These are phyloP conservation scores for Ranitomeya variabilis DNA, from an alignment of 2,113 vertebrate species.

Conservation along the genomic window DNA sequence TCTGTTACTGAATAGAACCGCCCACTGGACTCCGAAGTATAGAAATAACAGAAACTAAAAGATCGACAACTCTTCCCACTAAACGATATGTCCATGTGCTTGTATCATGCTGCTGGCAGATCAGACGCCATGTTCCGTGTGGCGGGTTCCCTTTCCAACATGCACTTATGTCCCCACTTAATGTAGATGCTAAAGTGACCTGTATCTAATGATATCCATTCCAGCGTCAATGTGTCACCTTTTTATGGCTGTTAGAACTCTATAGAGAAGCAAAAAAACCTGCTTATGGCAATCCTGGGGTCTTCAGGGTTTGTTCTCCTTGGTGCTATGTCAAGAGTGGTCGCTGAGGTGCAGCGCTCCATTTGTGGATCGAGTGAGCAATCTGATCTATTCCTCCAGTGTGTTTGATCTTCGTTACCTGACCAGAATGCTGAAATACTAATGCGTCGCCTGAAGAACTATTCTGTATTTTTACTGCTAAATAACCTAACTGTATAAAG, in stretches of 20 bases:
- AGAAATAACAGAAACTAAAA: no score
- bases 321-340: conserved; percentile 26
- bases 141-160: not conserved
- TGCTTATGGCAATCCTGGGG: not conserved
- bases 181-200: not conserved
- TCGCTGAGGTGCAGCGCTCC: not conserved
- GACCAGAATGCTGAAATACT: not conserved
- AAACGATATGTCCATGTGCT: no score
- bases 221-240: not conserved
- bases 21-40: no score
- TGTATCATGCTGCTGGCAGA: no score
- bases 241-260: not conserved
- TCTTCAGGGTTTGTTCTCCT: not conserved
- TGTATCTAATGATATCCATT: not conserved
- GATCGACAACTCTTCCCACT: no score
- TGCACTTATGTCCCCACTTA: not conserved
- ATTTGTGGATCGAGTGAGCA: conserved; percentile 29
- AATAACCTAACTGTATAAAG: not conserved
- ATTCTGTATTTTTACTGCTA: not conserved
- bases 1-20: no score
- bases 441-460: not conserved
- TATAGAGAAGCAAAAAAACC: not conserved
- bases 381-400: not conserved
- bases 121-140: no score
- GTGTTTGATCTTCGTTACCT: not conserved